Percentiles rank a stretch among this genome's conserved stretches.
phyloP scores from a whole-genome alignment of 2,113 vertebrate species.

The Enhydra lutris region DNA sequence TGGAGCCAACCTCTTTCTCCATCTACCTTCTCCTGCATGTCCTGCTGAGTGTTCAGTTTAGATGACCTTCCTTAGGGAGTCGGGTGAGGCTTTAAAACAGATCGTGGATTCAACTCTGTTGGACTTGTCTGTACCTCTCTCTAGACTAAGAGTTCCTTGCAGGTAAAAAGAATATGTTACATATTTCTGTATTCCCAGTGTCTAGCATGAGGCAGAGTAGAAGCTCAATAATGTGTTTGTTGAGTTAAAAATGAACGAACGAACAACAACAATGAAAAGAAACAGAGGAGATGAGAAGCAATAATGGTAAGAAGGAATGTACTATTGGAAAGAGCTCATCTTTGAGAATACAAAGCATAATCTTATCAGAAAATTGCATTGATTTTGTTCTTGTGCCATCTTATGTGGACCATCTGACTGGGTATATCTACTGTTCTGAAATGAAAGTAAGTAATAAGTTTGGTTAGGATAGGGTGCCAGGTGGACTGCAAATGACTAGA shows the following conservation, averaged over 20 bases:
- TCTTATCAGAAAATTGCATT: neutral
- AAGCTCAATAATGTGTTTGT: neutral
- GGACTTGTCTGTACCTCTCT: neutral
- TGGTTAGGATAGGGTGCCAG: neutral
- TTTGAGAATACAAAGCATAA: neutral
- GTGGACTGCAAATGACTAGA: neutral
- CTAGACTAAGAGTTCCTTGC: neutral
- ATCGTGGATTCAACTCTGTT: no score
- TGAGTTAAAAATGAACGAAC: neutral
- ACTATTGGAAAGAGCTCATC: neutral
- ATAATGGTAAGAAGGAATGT: neutral
- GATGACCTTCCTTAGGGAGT: neutral
- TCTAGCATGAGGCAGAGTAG: neutral
- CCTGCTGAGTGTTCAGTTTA: neutral
- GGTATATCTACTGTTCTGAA: neutral
- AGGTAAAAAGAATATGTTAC: neutral
- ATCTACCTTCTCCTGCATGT: neutral
- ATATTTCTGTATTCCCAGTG: neutral
- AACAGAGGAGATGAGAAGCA: neutral
- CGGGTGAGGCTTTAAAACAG: neutral
- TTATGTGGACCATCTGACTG: neutral
- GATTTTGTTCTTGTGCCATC: neutral
- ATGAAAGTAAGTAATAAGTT: neutral
- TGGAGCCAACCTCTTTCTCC: no score
- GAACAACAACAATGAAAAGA: neutral